Base-by-base conservation (phyloP, 1,140 invertebrate genomes). In the Macrobrachium rosenbergii region DNA sequence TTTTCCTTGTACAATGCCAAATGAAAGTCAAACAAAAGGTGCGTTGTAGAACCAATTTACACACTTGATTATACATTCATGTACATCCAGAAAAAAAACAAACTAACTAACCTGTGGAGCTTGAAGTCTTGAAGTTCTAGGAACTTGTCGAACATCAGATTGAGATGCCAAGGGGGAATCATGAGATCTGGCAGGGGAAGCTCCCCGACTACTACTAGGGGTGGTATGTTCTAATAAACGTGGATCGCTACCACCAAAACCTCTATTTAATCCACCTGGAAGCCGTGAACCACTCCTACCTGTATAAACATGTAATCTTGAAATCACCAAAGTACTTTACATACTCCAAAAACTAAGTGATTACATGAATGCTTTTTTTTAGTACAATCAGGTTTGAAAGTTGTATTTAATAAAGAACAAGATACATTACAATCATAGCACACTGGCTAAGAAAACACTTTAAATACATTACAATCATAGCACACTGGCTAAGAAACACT, bases 161-260 rank as follows among this genome's bases (percentile, higher is more conserved):
- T 88, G 86, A 17, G 86, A 88, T 37, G 86, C 73, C 19, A 80
- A 82, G 28, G 86, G 86, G 16, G 86, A 88, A 28, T 75, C n/a
- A 16, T 85, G 73, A 58, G 83, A 79, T 52, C 86, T 67, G 19
- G 86, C 79, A 8, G 86, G 86, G 37, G 86, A 88, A 16, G 79
- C 62, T 17, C 86, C 86, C 2, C 86, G 64, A 59, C 86, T 88
- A 63, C 86, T 88, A 45, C 12, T 67, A 19, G 86, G 86, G 5
- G 86, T 88, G 72, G 17, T 14, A 64, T 88, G 79, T 16, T 78
- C 86, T 45, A 87, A 23, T 37, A 87, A 63, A 43, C 85, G 78
- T 14, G 85, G 85, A 62, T 87, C 85, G 45, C 85, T 87, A 23
- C 86, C 86, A 5, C 83, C 83, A 19, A 82, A 64, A 6, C 86